These are phyloP conservation scores for Nycticebus coucang DNA, from an alignment of 2,113 vertebrate species.

Conservation along the genomic window DNA sequence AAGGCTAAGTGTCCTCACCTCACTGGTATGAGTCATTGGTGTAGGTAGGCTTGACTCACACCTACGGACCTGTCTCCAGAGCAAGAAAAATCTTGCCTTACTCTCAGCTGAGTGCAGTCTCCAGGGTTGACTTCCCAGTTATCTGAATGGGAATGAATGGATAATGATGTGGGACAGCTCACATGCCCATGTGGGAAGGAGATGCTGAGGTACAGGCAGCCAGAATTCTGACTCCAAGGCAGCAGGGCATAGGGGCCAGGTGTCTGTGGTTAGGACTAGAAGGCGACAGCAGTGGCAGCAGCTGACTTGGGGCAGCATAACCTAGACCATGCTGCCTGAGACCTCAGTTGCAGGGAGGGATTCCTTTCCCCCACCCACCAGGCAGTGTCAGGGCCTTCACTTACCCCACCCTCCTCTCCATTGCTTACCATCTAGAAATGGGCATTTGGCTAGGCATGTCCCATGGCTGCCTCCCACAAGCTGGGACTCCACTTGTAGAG, in stretches of 20 bases:
- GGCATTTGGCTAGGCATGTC: neutral
- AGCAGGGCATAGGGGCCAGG: neutral
- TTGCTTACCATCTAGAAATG: neutral
- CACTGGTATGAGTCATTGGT: neutral
- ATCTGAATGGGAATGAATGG: neutral
- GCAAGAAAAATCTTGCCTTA: neutral
- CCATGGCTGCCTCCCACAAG: neutral
- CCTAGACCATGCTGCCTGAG: neutral
- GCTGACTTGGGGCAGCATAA: conserved; percentile 16
- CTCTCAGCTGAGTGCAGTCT: neutral
- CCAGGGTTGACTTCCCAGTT: neutral
- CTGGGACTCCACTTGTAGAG: neutral
- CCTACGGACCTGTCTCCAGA: neutral
- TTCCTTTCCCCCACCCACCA: no score
- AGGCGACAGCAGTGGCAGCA: neutral
- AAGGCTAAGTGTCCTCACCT: neutral
- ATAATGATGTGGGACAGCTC: neutral
- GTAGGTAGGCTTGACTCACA: neutral
- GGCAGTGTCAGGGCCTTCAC: no score
- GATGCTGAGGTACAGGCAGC: neutral
- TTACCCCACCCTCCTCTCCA: accelerated
- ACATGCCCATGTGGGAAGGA: neutral
- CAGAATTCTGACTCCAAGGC: neutral
- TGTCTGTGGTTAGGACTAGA: neutral
- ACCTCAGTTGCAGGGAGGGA: no score